Evolutionary conservation across 2,888 invertebrate genomes (phyloP).

Genomic region (Ariolimax columbianus): DNA sequence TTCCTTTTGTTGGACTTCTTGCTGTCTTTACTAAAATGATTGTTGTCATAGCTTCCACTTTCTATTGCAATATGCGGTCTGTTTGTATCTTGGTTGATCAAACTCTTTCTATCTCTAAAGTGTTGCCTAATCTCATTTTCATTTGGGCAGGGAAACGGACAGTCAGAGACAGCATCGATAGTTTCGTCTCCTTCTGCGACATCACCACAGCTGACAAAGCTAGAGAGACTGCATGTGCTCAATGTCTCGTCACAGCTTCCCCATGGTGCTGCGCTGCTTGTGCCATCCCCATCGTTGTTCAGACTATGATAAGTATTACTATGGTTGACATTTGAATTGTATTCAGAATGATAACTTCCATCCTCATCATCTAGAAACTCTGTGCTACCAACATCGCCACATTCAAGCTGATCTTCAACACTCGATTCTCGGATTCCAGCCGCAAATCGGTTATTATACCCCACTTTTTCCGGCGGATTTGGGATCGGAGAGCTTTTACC

Average conservation of each 20-base stretch:
- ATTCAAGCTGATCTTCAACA: conserved; percentile 38
- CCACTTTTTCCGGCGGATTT: conserved; percentile 16
- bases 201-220: conserved; percentile 46
- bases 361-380: conserved; percentile 22
- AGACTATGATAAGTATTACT: conserved; percentile 34
- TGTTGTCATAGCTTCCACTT: conserved; percentile 37
- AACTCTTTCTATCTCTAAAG: background rate
- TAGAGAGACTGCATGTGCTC: conserved; percentile 41
- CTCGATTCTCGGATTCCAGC: conserved; percentile 45
- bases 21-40: conserved; percentile 38
- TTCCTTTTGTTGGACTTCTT: background rate
- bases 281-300: conserved; percentile 20
- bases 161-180: background rate
- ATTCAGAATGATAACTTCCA: conserved; percentile 28
- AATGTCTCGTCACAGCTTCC: conserved; percentile 32
- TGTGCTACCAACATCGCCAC: background rate
- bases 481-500: background rate
- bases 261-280: conserved; percentile 4
- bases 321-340: conserved; percentile 13
- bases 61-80: conserved; percentile 36
- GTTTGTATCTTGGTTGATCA: background rate
- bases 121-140: background rate
- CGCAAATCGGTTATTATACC: conserved; percentile 34
- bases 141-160: background rate
- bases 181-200: background rate